Evolutionary conservation across 1,140 invertebrate species (phyloP).

Genomic region (Drosophila funebris): DNA sequence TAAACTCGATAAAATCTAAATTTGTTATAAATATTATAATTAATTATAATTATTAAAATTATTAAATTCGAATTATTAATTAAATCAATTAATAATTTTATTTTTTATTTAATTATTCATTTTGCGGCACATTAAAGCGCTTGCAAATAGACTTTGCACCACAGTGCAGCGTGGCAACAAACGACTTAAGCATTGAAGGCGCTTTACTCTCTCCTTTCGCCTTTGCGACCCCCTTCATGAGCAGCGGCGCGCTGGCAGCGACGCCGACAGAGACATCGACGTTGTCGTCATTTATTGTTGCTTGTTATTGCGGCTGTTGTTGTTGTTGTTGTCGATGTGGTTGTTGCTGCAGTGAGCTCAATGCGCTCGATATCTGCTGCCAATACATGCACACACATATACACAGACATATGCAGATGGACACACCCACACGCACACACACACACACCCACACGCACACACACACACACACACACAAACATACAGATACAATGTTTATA

Average conservation of each 20-base stretch:
- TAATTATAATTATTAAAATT: not conserved
- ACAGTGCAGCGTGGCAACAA: slow-evolving; percentile 15
- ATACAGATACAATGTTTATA: slow-evolving; percentile 51
- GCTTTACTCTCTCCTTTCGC: slow-evolving; percentile 6
- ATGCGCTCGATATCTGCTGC: slow-evolving; percentile 66
- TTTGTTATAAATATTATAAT: not conserved
- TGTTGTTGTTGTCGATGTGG: slow-evolving; percentile 16
- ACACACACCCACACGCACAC: slow-evolving; percentile 33
- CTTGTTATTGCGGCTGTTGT: slow-evolving; percentile 56
- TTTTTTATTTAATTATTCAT: not conserved
- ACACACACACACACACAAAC: slow-evolving; percentile 36
- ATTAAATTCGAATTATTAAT: too few species aligned
- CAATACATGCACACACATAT: slow-evolving; percentile 38
- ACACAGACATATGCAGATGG: slow-evolving; percentile 35
- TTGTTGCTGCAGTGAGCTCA: slow-evolving; percentile 43
- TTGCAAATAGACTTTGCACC: slow-evolving; percentile 14
- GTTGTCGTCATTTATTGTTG: slow-evolving; percentile 63
- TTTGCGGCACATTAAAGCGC: not conserved
- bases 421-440: slow-evolving; percentile 44
- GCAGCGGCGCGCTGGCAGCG: slow-evolving; percentile 9
- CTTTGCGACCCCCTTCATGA: not conserved
- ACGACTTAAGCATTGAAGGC: slow-evolving; percentile 26
- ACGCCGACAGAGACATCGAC: slow-evolving; percentile 10
- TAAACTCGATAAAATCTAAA: too few species aligned
- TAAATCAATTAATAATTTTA: not conserved